phyloP scores from a whole-genome alignment of 2,797 vertebrate species.

The Trachurus trachurus region DNA sequence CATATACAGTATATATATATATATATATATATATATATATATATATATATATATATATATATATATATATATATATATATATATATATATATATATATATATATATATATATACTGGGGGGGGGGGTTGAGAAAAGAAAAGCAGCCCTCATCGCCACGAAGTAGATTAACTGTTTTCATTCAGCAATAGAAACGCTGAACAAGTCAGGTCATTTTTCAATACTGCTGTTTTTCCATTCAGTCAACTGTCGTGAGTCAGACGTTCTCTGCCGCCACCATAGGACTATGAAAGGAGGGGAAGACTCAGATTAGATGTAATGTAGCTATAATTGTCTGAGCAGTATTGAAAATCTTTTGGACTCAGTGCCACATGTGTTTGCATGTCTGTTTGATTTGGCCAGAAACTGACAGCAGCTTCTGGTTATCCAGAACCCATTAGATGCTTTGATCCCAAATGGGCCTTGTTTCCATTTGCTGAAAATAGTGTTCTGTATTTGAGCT shows the following conservation, averaged over 20 bases:
- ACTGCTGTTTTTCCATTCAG: slow-evolving; percentile 17
- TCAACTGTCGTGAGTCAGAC: slow-evolving; percentile 17
- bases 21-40: no score
- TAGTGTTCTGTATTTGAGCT: slow-evolving; percentile 86
- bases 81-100: no score
- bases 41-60: no score
- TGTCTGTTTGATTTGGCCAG: slow-evolving; percentile 92
- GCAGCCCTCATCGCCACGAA: slow-evolving; percentile 2
- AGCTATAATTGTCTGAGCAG: slow-evolving; percentile 67
- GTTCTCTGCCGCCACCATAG: slow-evolving; percentile 34
- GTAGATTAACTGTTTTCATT: slow-evolving; percentile 43
- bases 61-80: no score
- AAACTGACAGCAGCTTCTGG: slow-evolving; percentile 89
- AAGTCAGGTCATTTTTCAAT: slow-evolving; percentile 29
- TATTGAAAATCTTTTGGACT: slow-evolving; percentile 84
- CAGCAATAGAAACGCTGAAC: neutral
- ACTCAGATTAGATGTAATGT: slow-evolving; percentile 61
- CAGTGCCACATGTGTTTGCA: slow-evolving; percentile 88
- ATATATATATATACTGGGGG: no score
- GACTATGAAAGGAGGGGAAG: slow-evolving; percentile 41
- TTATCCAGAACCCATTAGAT: slow-evolving; percentile 89
- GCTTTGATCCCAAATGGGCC: slow-evolving; percentile 90
- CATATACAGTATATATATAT: neutral
- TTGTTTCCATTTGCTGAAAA: slow-evolving; percentile 89
- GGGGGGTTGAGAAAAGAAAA: slow-evolving; percentile 17